A percentile compares a stretch with the other conserved stretches of the same genome.
These are phyloP conservation scores for Drosophila equinoxialis DNA, from an alignment of 1,140 invertebrate species.

Conservation along the genomic window DNA sequence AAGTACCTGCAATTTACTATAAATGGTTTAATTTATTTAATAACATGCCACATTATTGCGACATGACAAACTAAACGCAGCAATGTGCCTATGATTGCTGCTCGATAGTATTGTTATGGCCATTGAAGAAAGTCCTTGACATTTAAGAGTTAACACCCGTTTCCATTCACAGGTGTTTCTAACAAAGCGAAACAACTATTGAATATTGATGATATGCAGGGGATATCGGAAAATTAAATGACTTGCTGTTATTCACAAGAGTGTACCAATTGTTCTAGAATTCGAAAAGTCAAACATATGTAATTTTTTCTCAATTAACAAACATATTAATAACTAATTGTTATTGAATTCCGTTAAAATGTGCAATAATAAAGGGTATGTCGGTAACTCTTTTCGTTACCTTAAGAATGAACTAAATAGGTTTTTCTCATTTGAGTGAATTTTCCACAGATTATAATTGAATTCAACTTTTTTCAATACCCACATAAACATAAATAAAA, in stretches of 20 bases:
- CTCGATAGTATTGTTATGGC: slow-evolving; percentile 27
- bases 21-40: slow-evolving; percentile 74
- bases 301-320: too few species aligned
- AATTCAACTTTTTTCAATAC: too few species aligned
- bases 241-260: not conserved
- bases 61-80: slow-evolving; percentile 25
- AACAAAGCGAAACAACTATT: slow-evolving; percentile 21
- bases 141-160: slow-evolving; percentile 36
- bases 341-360: too few species aligned
- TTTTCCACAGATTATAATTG: too few species aligned
- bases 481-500: too few species aligned
- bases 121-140: slow-evolving; percentile 53
- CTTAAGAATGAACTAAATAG: too few species aligned
- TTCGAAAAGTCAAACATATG: too few species aligned
- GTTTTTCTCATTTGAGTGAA: too few species aligned
- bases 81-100: slow-evolving; percentile 46
- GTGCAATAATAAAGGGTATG: too few species aligned
- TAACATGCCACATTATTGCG: slow-evolving; percentile 61
- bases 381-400: too few species aligned
- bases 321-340: too few species aligned
- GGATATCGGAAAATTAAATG: not conserved
- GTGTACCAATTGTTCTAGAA: too few species aligned
- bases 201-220: not conserved
- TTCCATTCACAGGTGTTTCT: slow-evolving; percentile 34
- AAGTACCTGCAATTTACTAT: slow-evolving; percentile 41